Percentiles rank a stretch among this genome's conserved stretches.
phyloP scores from a whole-genome alignment of 2,888 invertebrate genomes.

The Ditylenchus weischeri region DNA sequence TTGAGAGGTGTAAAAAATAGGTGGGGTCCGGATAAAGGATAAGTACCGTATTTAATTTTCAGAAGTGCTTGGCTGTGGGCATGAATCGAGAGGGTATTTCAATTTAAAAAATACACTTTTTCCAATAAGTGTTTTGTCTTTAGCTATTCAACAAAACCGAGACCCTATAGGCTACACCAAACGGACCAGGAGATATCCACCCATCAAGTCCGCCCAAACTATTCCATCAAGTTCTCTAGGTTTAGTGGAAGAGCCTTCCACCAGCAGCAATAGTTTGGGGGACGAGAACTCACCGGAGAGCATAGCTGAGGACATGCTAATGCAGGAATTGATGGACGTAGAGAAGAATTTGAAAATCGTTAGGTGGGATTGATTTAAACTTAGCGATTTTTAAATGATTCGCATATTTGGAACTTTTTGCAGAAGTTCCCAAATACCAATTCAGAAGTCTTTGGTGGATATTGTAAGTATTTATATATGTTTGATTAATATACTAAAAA shows the following conservation, averaged over 20 bases:
- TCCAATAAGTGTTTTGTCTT: neutral
- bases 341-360: slow-evolving; percentile 29
- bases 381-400: neutral
- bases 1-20: too few relatives aligned
- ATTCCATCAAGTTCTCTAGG: neutral
- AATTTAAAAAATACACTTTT: slow-evolving; percentile 6
- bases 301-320: slow-evolving; percentile 25
- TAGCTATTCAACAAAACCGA: slow-evolving; percentile 57
- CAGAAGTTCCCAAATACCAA: slow-evolving; percentile 33
- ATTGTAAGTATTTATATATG: slow-evolving; percentile 7
- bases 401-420: slow-evolving; percentile 16
- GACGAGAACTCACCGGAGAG: slow-evolving; percentile 24
- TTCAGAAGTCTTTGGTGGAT: slow-evolving; percentile 35
- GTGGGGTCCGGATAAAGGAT: too few relatives aligned
- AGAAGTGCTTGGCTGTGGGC: slow-evolving; percentile 27
- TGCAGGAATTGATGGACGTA: slow-evolving; percentile 28
- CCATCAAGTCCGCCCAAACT: slow-evolving; percentile 28
- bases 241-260: neutral
- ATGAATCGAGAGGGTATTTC: slow-evolving; percentile 14
- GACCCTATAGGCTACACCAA: slow-evolving; percentile 58
- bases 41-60: too few relatives aligned
- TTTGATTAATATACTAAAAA: neutral
- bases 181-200: slow-evolving; percentile 54
- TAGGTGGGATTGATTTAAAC: slow-evolving; percentile 18
- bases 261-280: slow-evolving; percentile 10